Percentiles rank a stretch among this genome's conserved stretches.
phyloP scores from a whole-genome alignment of 2,113 vertebrate genomes.

The Brachionichthys hirsutus region DNA sequence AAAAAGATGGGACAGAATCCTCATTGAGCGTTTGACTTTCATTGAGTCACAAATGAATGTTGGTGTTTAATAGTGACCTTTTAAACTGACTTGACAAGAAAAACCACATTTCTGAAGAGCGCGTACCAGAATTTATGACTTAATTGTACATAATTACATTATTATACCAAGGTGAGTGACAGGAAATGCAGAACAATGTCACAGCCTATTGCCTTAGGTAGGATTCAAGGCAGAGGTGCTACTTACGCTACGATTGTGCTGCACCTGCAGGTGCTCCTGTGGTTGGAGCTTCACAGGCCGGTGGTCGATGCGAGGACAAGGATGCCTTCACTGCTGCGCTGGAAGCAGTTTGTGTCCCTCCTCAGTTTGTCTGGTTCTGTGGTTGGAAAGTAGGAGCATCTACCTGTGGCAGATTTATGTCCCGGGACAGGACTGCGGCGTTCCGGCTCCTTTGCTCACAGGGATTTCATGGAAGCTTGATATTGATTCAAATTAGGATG shows the following conservation, averaged over 20 bases:
- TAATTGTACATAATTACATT: background rate
- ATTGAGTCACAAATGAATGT: background rate
- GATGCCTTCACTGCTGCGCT: slow-evolving; percentile 1
- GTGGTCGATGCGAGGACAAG: slow-evolving; percentile 17
- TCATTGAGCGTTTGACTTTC: background rate
- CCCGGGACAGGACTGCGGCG: slow-evolving; percentile 22
- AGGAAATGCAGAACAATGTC: slow-evolving; percentile 6
- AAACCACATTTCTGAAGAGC: background rate
- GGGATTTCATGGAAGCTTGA: slow-evolving; percentile 72
- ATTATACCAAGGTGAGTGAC: background rate
- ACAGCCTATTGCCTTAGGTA: background rate
- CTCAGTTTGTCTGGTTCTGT: slow-evolving; percentile 21
- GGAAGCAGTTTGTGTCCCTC: slow-evolving; percentile 41
- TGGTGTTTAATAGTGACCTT: background rate
- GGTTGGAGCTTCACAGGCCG: background rate
- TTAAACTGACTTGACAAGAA: background rate
- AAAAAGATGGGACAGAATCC: background rate
- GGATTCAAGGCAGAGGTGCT: too few relatives aligned
- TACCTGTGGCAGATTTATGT: slow-evolving; percentile 57
- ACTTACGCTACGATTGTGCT: too few relatives aligned
- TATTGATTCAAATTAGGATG: slow-evolving; percentile 70
- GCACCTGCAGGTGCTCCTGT: slow-evolving; percentile 1
- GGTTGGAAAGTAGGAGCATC: slow-evolving; percentile 61
- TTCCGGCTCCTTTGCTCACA: slow-evolving; percentile 59
- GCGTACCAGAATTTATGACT: background rate